Base-by-base conservation (phyloP, 1,140 invertebrate genomes). In the Apis dorsata region DNA sequence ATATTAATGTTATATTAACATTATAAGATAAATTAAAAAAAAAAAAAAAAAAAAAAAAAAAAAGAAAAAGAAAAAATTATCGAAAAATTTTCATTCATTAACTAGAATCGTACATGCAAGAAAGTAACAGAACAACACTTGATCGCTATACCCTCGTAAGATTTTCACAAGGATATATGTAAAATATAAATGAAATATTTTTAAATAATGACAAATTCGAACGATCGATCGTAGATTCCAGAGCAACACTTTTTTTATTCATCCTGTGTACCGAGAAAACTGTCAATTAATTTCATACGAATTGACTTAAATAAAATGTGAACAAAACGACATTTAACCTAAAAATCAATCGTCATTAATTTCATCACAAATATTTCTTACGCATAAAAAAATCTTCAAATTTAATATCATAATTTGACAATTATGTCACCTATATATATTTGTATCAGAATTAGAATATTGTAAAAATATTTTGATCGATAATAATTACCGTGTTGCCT, bases 61-160 rank as follows among this genome's bases (percentile, higher is more conserved):
- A n/a, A 55, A 15, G 12, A 74, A 49, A 24, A 12, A 51, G 51
- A 15, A 49, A 69, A 19, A 51, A 15, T 53, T 12, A 51, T 62
- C 24, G 13, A 12, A 57, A 66, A 28, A 53, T 71, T 53, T 71
- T 8, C 10, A 53, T 57, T 12, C 12, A 44, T n/a, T 77, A 2
- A n/a, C 44, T 15, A 65, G 11, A 53, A 13, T 3, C 24, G 13
- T 7, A 51, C 53, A 79, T 79, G 68, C 44, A 70, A 66, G 10
- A 78, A 55, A n/a, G n/a, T 51, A 70, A 28, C 24, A 57, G n/a
- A 51, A 78, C 19, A 21, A 78, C 55, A 69, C 19, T 77, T 55
- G 28, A 66, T 77, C 49, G 62, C 49, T 66, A 21, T 51, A 53
- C 55, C 53, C 51, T 34, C 9, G 8, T 78, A 57, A 57, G 59